These are phyloP conservation scores for Phocoena phocoena DNA, from an alignment of 2,113 vertebrate species.

Conservation along the genomic window DNA sequence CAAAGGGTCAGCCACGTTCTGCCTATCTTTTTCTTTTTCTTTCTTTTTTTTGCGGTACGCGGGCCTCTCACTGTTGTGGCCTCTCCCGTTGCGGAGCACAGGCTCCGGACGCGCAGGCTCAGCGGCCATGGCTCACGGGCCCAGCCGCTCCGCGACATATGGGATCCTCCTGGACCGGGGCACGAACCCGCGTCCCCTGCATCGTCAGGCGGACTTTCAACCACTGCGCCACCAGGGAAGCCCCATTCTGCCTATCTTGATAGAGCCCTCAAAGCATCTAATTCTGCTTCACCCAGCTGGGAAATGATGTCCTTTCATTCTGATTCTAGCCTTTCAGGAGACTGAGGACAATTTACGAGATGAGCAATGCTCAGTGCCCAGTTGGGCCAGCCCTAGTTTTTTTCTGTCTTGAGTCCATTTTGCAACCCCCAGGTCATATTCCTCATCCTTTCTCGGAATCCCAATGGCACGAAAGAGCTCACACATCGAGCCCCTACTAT, in stretches of 20 bases:
- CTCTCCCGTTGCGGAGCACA: too few species aligned
- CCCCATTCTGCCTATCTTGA: background rate
- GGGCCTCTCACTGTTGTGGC: too few species aligned
- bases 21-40: too few species aligned
- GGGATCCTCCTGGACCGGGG: accelerated
- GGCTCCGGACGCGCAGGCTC: too few species aligned
- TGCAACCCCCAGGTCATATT: accelerated
- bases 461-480: background rate
- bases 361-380: background rate
- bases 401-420: background rate
- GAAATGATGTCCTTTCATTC: background rate
- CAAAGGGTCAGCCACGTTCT: background rate
- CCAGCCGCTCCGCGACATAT: too few species aligned
- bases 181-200: accelerated
- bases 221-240: too few species aligned
- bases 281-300: background rate
- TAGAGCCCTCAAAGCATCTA: background rate
- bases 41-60: too few species aligned
- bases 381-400: background rate
- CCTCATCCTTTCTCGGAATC: background rate
- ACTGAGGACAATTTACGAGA: background rate
- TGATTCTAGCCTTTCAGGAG: background rate
- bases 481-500: accelerated
- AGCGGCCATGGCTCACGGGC: too few species aligned
- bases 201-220: too few species aligned